A percentile compares a stretch with the other conserved stretches of the same genome.
Evolutionary conservation across 2,797 vertebrate species (phyloP).

Genomic region (Gymnocypris eckloni): DNA sequence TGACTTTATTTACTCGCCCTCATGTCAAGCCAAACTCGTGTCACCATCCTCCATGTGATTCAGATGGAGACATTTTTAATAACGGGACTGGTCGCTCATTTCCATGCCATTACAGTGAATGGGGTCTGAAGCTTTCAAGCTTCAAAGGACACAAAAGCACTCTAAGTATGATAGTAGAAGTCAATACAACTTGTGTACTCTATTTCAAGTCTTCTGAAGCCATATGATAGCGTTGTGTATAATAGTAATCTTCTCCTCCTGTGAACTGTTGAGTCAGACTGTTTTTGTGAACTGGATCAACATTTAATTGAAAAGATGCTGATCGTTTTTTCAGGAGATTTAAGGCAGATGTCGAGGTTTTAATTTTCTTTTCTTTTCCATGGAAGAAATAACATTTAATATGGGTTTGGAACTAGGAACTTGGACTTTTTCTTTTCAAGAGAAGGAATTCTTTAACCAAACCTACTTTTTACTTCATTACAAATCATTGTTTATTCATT

Average conservation of each 20-base stretch:
- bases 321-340: conserved; percentile 25
- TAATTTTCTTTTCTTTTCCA: conserved; percentile 7
- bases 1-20: not conserved
- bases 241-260: conserved; percentile 26
- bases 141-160: conserved; percentile 2
- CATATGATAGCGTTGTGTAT: conserved; percentile 4
- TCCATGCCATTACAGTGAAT: conserved; percentile 11
- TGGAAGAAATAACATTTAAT: not conserved
- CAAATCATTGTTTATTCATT: not conserved
- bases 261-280: conserved; percentile 29
- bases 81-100: not conserved
- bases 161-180: not conserved
- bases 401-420: not conserved
- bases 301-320: conserved; percentile 33
- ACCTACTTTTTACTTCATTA: not conserved
- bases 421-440: not conserved
- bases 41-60: not conserved
- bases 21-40: not conserved
- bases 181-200: conserved; percentile 1
- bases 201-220: conserved; percentile 8
- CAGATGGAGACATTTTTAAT: conserved; percentile 8
- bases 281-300: conserved; percentile 23
- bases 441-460: not conserved
- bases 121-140: not conserved
- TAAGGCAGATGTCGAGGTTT: conserved; percentile 23